Evolutionary conservation across 1,140 invertebrate species (phyloP).

Genomic region (Caenorhabditis brenneri): DNA sequence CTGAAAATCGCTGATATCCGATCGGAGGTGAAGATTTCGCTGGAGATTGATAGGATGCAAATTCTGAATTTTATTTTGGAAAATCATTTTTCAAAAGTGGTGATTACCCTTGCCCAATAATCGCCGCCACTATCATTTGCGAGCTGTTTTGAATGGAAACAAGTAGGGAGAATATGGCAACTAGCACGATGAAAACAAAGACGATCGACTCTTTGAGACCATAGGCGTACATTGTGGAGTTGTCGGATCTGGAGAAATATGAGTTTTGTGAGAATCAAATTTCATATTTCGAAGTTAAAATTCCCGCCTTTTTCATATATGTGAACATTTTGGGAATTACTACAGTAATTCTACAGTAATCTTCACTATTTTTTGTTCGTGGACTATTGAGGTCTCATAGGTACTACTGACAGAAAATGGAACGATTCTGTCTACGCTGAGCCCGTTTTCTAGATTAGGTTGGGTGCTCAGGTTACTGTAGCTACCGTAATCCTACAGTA

Average conservation of each 20-base stretch:
- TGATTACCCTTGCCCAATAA: background rate
- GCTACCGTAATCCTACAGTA: too few species aligned
- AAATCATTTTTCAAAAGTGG: background rate
- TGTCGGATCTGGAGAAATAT: background rate
- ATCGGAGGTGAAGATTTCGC: constrained; percentile 1
- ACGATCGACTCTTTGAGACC: background rate
- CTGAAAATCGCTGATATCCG: constrained; percentile 11
- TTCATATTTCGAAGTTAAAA: too few species aligned
- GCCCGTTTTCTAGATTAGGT: too few species aligned
- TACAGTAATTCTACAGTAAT: too few species aligned
- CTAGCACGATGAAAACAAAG: background rate
- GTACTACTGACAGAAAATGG: too few species aligned
- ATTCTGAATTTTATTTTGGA: background rate
- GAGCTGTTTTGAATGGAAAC: background rate
- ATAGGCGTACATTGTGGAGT: background rate
- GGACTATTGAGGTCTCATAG: too few species aligned
- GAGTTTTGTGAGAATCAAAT: too few species aligned
- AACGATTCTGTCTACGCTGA: too few species aligned
- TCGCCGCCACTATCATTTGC: background rate
- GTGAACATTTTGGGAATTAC: too few species aligned
- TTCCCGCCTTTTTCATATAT: too few species aligned
- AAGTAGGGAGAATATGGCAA: background rate
- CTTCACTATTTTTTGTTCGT: too few species aligned
- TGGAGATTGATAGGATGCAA: constrained; percentile 27
- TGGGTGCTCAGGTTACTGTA: too few species aligned